Percentiles rank a stretch among this genome's conserved stretches.
Conservation (phyloP, 2,888 invertebrate genomes). For the Cephus sareptanus region DNA sequence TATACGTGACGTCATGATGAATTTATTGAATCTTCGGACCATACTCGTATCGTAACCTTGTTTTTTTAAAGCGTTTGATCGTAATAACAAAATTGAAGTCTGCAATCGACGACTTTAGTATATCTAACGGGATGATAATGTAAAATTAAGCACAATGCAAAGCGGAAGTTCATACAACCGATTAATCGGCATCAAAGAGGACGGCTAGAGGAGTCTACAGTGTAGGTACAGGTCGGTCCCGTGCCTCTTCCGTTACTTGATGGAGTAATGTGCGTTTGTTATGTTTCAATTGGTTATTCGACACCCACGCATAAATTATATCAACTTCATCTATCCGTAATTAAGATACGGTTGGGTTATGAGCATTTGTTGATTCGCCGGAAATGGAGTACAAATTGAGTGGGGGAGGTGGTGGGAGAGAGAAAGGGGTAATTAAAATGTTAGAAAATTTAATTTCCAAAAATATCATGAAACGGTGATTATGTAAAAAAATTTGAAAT, state of each 20-base stretch:
- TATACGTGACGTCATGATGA: too few species aligned
- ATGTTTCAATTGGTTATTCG: conserved; percentile 57
- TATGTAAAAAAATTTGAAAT: too few species aligned
- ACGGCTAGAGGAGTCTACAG: conserved; percentile 33
- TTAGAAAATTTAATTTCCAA: too few species aligned
- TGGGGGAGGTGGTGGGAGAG: background rate
- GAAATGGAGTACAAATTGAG: background rate
- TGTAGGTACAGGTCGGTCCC: conserved; percentile 29
- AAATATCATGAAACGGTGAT: too few species aligned
- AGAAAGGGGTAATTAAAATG: background rate
- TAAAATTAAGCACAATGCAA: too few species aligned
- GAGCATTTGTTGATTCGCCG: background rate
- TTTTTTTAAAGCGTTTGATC: too few species aligned
- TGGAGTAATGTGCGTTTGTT: conserved; percentile 63
- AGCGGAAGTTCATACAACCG: background rate
- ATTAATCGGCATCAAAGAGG: conserved; percentile 46
- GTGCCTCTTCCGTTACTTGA: conserved; percentile 58
- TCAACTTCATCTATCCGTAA: conserved; percentile 29
- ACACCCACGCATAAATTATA: conserved; percentile 54
- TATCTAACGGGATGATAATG: too few species aligned
- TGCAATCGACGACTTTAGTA: too few species aligned
- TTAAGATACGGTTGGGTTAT: conserved; percentile 4
- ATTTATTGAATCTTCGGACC: too few species aligned
- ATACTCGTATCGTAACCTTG: too few species aligned
- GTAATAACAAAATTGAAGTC: too few species aligned